Base-by-base conservation (phyloP, 2,888 invertebrate species). In the Chymomyza fuscimana region DNA sequence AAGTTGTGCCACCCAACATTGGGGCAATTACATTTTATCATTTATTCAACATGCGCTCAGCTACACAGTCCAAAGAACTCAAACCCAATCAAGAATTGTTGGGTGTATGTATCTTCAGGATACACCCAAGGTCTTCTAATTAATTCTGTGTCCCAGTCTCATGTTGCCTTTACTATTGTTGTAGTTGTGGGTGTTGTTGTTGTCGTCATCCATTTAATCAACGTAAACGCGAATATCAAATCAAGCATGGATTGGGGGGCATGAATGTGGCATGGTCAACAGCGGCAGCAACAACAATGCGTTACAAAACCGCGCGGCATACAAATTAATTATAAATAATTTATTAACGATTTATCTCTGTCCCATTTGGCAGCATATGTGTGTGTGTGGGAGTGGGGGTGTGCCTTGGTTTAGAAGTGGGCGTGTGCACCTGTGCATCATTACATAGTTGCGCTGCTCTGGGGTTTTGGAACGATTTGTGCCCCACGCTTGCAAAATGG, bases 291-390 rank as follows among this genome's bases (percentile, higher is more conserved):
- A 22, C 68, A 67, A 68, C 81, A 69, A 73, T 72, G 77, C 63
- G 68, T 72, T 70, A 71, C 79, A 78, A 79, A 78, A 78, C 76
- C 71, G 73, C 84, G 75, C 76, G 70, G 70, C 81, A 86, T 83
- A 83, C 86, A 81, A 86, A 86, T 87, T 88, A 86, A 86, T 86
- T 86, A 86, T 88, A 86, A 89, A 86, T 88, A 88, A 88, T 86
- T 88, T 86, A 88, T 88, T 87, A 82, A 87, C 83, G 86, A 86
- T 86, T 86, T 86, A 86, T 86, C 86, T 79, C 76, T 85, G 86
- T 87, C 77, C 79, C 72, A 75, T 80, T 77, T 76, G 80, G 79
- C 78, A 81, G 79, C 84, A 86, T 67, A 6, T 5, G 58, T 69
- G 58, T 63, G 36, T 15, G 51, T 46, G 54, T 54, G 19, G 19